Evolutionary conservation across 2,888 invertebrate species (phyloP), one percentile per base, ranked within the genome.

Genomic region (Biston stratarius): DNA sequence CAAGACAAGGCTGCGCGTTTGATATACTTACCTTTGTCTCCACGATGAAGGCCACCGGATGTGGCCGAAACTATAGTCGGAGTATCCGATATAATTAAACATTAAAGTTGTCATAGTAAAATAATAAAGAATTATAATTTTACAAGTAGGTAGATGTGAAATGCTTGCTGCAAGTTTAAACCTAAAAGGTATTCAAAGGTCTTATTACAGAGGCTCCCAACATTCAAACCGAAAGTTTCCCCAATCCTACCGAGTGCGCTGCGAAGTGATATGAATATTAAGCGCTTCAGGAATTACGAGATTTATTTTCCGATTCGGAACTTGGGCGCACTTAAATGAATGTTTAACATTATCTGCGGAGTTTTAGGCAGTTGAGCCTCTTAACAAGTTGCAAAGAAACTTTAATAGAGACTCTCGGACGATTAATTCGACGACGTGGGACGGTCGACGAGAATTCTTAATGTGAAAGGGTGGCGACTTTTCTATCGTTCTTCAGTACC

Each of bases 271-370:
- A 92, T 94, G 94, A 94, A 94, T 94, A 94, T 93, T 94, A 94
- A 94, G 90, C 89, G 87, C 83, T 87, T 82, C 83, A 90, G 87
- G 93, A 92, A 93, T 92, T 91, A 90, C 83, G 84, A 91, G 92
- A 94, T 93, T 94, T 93, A 94, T 90, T 85, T 88, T 87, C 84
- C 90, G 82, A 91, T 90, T 90, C 82, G 81, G 82, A 93, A 92
- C 85, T 91, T 90, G 79, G 85, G 80, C 84, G 88, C 88, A 91
- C 91, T 90, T 90, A 91, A 94, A 94, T 93, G 92, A 93, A 93
- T 93, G 93, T 94, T 93, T 94, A 90, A 94, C 92, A 92, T 92
- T 93, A 93, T 93, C 93, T 90, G 82, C 78, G 71, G 86, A 91
- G 88, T 92, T 92, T 91, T 89, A 86, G 89, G 83, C 86, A 89